Conservation (phyloP, 2,797 vertebrate species). For the Halcyon badia region DNA sequence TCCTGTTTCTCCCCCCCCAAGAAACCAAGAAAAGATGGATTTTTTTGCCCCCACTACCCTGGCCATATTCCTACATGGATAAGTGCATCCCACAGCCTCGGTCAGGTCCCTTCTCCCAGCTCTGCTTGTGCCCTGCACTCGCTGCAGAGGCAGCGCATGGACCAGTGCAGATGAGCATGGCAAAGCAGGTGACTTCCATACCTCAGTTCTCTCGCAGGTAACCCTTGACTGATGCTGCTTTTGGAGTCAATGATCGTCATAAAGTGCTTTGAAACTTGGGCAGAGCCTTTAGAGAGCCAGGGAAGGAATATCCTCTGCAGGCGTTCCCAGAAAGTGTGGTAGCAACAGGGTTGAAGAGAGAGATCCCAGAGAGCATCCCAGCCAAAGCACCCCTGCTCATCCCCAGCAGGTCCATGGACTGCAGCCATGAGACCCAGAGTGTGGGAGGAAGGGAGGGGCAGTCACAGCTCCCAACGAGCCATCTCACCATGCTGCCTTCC, state of each 20-base stretch:
- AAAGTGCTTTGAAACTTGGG: background rate
- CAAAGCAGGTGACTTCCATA: background rate
- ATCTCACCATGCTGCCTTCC: background rate
- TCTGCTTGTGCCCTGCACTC: rapidly evolving
- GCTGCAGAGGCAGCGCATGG: background rate
- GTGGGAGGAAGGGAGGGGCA: background rate
- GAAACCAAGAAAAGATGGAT: background rate
- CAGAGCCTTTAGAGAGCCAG: background rate
- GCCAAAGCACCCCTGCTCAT: background rate
- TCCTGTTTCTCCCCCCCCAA: background rate
- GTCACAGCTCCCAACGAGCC: background rate
- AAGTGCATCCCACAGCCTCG: rapidly evolving
- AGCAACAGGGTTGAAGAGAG: background rate
- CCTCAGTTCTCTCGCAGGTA: background rate
- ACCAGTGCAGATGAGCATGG: background rate
- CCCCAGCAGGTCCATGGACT: background rate
- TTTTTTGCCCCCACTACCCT: background rate
- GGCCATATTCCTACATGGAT: background rate
- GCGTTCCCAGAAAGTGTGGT: background rate
- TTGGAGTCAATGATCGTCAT: background rate
- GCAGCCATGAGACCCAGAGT: background rate
- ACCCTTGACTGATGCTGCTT: background rate
- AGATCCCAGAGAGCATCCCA: background rate
- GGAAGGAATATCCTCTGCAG: background rate
- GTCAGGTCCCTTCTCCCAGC: background rate